Conservation (phyloP, 2,113 vertebrate species). For the Cebidichthys violaceus region DNA sequence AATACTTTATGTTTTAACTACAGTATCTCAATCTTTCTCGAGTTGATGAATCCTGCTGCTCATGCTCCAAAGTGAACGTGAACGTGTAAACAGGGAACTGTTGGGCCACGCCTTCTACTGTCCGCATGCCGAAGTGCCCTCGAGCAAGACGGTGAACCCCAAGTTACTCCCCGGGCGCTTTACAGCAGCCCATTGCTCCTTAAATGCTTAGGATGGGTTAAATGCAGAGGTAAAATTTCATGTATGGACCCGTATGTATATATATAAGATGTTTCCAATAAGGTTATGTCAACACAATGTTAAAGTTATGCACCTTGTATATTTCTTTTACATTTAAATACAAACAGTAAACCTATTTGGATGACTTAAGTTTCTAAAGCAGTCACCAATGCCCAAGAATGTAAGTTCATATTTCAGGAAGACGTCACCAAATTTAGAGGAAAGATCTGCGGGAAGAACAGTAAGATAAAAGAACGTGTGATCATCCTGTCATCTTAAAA, state of each 20-base stretch:
- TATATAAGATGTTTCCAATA: not conserved
- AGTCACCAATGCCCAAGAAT: too few species aligned
- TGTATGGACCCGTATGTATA: too few species aligned
- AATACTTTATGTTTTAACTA: not conserved
- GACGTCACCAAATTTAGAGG: not conserved
- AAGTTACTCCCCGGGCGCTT: too few species aligned
- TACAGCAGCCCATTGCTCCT: too few species aligned
- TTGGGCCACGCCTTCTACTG: too few species aligned
- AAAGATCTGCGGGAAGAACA: not conserved
- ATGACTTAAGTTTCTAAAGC: not conserved
- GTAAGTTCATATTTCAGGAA: not conserved
- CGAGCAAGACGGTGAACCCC: too few species aligned
- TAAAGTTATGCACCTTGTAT: not conserved
- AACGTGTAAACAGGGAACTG: too few species aligned
- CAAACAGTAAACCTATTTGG: not conserved
- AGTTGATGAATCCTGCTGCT: too few species aligned
- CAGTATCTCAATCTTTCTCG: not conserved
- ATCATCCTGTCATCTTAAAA: constrained; percentile 56
- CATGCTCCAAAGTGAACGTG: too few species aligned
- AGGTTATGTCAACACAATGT: not conserved
- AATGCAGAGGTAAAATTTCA: too few species aligned
- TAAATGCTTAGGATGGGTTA: too few species aligned
- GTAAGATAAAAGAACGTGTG: constrained; percentile 3
- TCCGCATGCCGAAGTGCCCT: too few species aligned
- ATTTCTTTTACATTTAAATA: not conserved